These are phyloP conservation scores for Drosophila austrosaltans DNA, from an alignment of 2,888 invertebrate species.

Conservation along the genomic window DNA sequence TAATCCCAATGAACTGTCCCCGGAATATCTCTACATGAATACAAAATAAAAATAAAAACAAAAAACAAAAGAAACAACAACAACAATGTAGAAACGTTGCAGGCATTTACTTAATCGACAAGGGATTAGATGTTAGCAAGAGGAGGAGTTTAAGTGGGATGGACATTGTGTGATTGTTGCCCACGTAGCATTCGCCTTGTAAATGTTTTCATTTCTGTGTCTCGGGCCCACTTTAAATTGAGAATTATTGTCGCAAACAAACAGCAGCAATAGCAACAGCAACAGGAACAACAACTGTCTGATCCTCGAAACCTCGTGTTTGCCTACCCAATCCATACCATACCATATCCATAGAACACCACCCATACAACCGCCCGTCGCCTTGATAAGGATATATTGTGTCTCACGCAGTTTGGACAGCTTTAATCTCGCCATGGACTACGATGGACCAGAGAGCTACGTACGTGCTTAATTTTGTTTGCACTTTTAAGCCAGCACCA, in stretches of 20 bases:
- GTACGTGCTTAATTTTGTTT: conserved; percentile 79
- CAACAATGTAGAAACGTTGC: conserved; percentile 63
- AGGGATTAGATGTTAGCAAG: conserved; percentile 69
- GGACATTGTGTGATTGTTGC: conserved; percentile 27
- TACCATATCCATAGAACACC: not conserved
- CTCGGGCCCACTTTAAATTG: conserved; percentile 73
- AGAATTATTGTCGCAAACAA: conserved; percentile 77
- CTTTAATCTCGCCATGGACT: conserved; percentile 71
- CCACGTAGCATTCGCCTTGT: conserved; percentile 30
- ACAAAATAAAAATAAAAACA: conserved; percentile 24
- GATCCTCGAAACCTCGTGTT: conserved; percentile 15
- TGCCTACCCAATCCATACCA: too few species aligned
- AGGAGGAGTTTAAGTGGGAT: conserved; percentile 43
- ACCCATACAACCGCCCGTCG: conserved; percentile 15
- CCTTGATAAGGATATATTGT: conserved; percentile 79
- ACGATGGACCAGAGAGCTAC: conserved; percentile 54
- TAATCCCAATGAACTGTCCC: conserved; percentile 78
- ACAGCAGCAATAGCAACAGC: conserved; percentile 31
- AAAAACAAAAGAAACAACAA: too few species aligned
- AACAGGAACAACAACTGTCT: conserved; percentile 32
- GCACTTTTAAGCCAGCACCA: conserved; percentile 75
- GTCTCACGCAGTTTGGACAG: conserved; percentile 79
- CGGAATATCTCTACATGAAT: conserved; percentile 42
- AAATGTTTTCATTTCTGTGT: conserved; percentile 56
- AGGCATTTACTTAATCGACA: conserved; percentile 82